These are phyloP conservation scores for Pyrocephalus nanus DNA, from an alignment of 2,797 vertebrate genomes.

Conservation along the genomic window DNA sequence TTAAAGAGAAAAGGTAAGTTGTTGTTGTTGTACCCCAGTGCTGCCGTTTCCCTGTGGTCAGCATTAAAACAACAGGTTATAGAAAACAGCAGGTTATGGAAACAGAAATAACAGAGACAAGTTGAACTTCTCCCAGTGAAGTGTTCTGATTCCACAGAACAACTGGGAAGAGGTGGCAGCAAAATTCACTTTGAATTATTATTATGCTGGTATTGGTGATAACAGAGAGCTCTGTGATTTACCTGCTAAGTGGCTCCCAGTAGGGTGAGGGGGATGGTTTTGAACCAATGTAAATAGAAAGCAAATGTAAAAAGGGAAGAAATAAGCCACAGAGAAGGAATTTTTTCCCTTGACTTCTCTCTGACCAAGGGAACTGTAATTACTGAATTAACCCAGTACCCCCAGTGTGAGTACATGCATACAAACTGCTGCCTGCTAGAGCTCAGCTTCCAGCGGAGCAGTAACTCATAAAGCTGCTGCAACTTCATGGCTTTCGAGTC, in stretches of 20 bases:
- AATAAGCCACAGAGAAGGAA: not conserved
- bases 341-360: not conserved
- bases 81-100: not conserved
- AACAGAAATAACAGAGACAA: not conserved
- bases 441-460: not conserved
- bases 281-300: not conserved
- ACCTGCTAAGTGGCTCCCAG: not conserved
- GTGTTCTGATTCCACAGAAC: not conserved
- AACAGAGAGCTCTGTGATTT: not conserved
- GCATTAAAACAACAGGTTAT: not conserved
- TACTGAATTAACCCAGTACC: not conserved
- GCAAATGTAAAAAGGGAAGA: not conserved
- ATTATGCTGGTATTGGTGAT: fast-evolving
- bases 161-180: not conserved
- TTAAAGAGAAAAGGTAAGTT: conserved; percentile 3
- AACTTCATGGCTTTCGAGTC: not conserved
- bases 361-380: not conserved
- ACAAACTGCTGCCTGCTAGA: not conserved
- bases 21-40: not conserved
- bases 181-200: not conserved
- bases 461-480: not conserved
- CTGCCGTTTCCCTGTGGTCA: not conserved
- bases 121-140: not conserved
- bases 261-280: not conserved
- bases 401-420: not conserved